Evolutionary conservation across 2,888 invertebrate genomes (phyloP).

Genomic region (Oxyteleia sp.): DNA sequence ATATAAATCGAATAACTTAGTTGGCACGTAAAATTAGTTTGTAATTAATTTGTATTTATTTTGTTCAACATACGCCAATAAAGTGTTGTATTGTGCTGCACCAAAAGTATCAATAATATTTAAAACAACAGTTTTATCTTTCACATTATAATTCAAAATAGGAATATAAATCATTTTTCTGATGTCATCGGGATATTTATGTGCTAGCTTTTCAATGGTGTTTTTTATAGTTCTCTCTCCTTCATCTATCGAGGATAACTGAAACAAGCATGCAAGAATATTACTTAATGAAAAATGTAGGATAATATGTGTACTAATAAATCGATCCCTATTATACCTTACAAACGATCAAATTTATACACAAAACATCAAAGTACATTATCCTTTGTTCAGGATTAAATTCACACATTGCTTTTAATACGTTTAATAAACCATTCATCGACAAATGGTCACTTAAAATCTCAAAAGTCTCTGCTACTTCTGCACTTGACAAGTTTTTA

Average conservation of each 20-base stretch:
- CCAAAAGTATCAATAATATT: constrained; percentile 73
- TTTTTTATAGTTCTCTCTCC: constrained; percentile 78
- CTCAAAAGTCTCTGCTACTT: constrained; percentile 74
- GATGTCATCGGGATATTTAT: constrained; percentile 82
- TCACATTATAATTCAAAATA: constrained; percentile 78
- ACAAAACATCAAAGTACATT: constrained; percentile 77
- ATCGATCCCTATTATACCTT: constrained; percentile 76
- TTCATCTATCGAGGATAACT: constrained; percentile 78
- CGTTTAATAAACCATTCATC: constrained; percentile 78
- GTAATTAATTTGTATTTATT: constrained; percentile 16
- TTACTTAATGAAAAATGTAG: constrained; percentile 9
- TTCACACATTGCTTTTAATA: constrained; percentile 78
- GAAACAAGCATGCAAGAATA: constrained; percentile 22
- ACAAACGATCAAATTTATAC: constrained; percentile 78
- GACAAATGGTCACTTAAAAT: constrained; percentile 77
- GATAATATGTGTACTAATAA: neutral
- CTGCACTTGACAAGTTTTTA: constrained; percentile 75
- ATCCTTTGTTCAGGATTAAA: constrained; percentile 77
- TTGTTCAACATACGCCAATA: constrained; percentile 77
- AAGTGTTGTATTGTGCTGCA: constrained; percentile 40
- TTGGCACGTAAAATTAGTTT: too few relatives aligned
- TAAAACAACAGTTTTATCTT: constrained; percentile 73
- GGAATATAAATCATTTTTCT: constrained; percentile 79
- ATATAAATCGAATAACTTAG: too few relatives aligned
- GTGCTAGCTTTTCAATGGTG: constrained; percentile 74